Evolutionary conservation across 2,797 vertebrate species (phyloP).

Genomic region (Sandelia bainsii): DNA sequence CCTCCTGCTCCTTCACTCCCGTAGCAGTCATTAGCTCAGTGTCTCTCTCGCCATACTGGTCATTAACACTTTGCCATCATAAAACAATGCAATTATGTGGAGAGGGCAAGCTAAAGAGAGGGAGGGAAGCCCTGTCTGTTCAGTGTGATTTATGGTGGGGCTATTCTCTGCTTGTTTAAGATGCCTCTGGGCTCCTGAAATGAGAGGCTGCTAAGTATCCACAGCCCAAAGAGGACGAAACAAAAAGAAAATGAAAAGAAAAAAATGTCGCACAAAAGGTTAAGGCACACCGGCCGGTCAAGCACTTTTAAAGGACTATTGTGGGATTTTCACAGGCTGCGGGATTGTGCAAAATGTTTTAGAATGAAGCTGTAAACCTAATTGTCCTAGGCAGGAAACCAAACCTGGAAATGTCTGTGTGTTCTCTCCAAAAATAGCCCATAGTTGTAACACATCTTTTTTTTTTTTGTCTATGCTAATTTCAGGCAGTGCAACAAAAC

Average conservation of each 20-base stretch:
- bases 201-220: conserved; percentile 55
- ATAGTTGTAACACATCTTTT: background rate
- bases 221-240: conserved; percentile 46
- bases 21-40: conserved; percentile 48
- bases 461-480: conserved; percentile 18
- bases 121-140: conserved; percentile 67
- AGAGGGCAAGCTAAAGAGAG: conserved; percentile 73
- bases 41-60: conserved; percentile 72
- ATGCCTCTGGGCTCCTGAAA: conserved; percentile 70
- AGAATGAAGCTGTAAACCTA: conserved; percentile 49
- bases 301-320: conserved; percentile 66
- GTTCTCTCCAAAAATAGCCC: conserved; percentile 1
- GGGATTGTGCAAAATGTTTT: conserved; percentile 36
- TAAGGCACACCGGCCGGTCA: conserved; percentile 47
- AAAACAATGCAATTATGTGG: conserved; percentile 83
- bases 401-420: conserved; percentile 12
- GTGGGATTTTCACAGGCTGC: conserved; percentile 26
- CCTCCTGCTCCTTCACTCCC: conserved; percentile 53
- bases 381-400: conserved; percentile 27
- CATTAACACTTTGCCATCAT: conserved; percentile 84
- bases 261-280: conserved; percentile 66
- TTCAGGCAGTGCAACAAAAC: conserved; percentile 98
- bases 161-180: conserved; percentile 74
- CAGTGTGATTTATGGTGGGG: conserved; percentile 80
- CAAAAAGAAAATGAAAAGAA: conserved; percentile 57